Percentiles rank a stretch among this genome's conserved stretches.
Conservation (phyloP, 2,797 vertebrate genomes). For the Pampus argenteus region DNA sequence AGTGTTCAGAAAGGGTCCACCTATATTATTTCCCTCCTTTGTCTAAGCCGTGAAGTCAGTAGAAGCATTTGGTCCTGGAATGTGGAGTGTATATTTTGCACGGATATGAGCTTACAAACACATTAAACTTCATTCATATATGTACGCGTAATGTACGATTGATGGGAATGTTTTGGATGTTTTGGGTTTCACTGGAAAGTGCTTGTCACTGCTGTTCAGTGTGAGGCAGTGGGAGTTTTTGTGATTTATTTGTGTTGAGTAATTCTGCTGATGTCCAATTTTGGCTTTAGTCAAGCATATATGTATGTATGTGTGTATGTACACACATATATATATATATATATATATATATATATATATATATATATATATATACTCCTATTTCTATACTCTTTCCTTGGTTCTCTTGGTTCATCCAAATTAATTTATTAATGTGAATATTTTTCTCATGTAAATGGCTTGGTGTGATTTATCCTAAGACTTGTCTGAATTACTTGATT, state of each 20-base stretch:
- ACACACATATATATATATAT: constrained; percentile 15
- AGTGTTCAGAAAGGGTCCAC: constrained; percentile 30
- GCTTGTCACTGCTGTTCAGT: constrained; percentile 7
- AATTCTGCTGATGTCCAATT: constrained; percentile 46
- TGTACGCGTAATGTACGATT: neutral
- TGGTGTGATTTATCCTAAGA: constrained; percentile 49
- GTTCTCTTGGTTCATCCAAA: constrained; percentile 52
- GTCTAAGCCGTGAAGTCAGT: constrained; percentile 2
- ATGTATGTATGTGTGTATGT: neutral
- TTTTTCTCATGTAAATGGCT: constrained; percentile 37
- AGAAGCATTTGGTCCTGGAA: constrained; percentile 45
- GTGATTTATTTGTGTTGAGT: constrained; percentile 39
- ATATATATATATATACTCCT: constrained; percentile 28
- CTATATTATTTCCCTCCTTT: neutral
- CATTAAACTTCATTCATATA: constrained; percentile 16
- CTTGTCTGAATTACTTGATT: constrained; percentile 54
- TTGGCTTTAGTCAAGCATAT: constrained; percentile 47
- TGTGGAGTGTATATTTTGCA: constrained; percentile 30
- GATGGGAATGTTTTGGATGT: constrained; percentile 8
- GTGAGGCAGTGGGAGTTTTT: constrained; percentile 32
- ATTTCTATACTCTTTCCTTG: constrained; percentile 29
- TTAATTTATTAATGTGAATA: constrained; percentile 74
- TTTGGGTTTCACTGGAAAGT: constrained; percentile 27
- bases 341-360: neutral
- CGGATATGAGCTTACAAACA: constrained; percentile 24